Base-by-base conservation (phyloP, 2,888 invertebrate genomes). In the Ichneumoninae sp. region DNA sequence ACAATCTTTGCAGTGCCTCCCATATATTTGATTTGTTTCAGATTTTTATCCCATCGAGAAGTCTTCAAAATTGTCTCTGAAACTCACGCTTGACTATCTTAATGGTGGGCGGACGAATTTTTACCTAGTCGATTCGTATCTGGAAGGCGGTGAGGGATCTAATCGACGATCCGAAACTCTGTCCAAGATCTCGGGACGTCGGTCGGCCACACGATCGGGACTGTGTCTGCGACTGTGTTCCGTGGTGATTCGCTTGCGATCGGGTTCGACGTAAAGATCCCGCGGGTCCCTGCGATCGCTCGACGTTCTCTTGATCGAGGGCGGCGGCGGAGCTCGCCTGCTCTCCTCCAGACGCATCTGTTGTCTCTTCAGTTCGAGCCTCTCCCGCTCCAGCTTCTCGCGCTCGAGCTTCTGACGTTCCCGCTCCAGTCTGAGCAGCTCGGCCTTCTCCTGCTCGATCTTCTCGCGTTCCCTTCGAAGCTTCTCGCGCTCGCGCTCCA, bases 381-480 rank as follows among this genome's bases (percentile, higher is more conserved):
- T 96, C 92, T 98, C 98, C 88, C 97, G 94, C 90, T 96, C 96
- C 76, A 96, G 93, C 91, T 96, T 96, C 89, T 97, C 97, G 19
- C 97, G 93, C 90, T 96, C 96, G 74, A 95, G 89, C 69, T 97
- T 96, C 91, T 98, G 97, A 70, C 97, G 95, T 92, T 98, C 98
- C 19, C 98, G 95, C 92, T 98, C 98, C 86, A 98, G 93, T 74
- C 97, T 96, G 87, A 98, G 94, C 33, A 98, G 93, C 91, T 98
- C 98, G 19, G 97, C 96, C 93, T 97, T 97, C 92, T 98, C 98
- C 3, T 97, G 96, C 92, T 98, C 98, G 76, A 98, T 96, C 88
- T 97, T 96, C 90, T 98, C 98, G 30, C 98, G 95, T 94, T 98
- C 98, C 16, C 97, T 94, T 66, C 97, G 95, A 85, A 98, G 94